These are phyloP conservation scores for Vanessa cardui DNA, from an alignment of 2,888 invertebrate genomes.

Conservation along the genomic window DNA sequence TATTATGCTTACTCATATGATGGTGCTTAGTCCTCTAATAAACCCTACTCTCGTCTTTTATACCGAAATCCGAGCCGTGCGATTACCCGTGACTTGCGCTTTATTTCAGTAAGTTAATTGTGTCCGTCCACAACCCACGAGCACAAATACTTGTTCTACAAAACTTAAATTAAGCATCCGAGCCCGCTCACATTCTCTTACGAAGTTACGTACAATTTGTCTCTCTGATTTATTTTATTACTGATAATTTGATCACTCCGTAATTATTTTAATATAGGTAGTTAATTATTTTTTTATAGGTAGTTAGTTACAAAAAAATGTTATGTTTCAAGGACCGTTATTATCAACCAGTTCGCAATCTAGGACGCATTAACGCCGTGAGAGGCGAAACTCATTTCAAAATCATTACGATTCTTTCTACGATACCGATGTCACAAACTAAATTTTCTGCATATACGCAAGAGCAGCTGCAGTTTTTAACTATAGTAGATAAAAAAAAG, in stretches of 20 bases:
- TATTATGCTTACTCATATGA: slow-evolving; percentile 63
- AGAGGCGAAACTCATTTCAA: slow-evolving; percentile 47
- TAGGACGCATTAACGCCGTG: slow-evolving; percentile 39
- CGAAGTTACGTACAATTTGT: slow-evolving; percentile 31
- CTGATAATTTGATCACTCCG: slow-evolving; percentile 31
- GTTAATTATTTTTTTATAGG: slow-evolving; percentile 23
- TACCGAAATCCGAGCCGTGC: slow-evolving; percentile 70
- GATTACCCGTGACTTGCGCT: slow-evolving; percentile 77
- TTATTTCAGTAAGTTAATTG: slow-evolving; percentile 71
- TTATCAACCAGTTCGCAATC: slow-evolving; percentile 43
- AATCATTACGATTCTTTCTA: slow-evolving; percentile 56
- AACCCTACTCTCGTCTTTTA: slow-evolving; percentile 63
- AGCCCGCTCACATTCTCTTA: slow-evolving; percentile 21
- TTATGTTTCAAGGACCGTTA: slow-evolving; percentile 58
- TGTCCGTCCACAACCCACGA: slow-evolving; percentile 48
- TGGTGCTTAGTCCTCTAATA: slow-evolving; percentile 57
- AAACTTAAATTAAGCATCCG: slow-evolving; percentile 35
- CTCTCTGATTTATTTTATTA: slow-evolving; percentile 32
- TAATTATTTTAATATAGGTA: slow-evolving; percentile 31
- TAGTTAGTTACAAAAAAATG: slow-evolving; percentile 26
- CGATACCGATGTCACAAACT: not conserved
- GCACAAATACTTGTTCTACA: slow-evolving; percentile 34
- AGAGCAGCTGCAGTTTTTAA: slow-evolving; percentile 56
- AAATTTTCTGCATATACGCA: not conserved
- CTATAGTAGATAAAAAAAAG: slow-evolving; percentile 68